Base-by-base conservation (phyloP, 2,113 vertebrate genomes). In the Ctenodactylus gundi region DNA sequence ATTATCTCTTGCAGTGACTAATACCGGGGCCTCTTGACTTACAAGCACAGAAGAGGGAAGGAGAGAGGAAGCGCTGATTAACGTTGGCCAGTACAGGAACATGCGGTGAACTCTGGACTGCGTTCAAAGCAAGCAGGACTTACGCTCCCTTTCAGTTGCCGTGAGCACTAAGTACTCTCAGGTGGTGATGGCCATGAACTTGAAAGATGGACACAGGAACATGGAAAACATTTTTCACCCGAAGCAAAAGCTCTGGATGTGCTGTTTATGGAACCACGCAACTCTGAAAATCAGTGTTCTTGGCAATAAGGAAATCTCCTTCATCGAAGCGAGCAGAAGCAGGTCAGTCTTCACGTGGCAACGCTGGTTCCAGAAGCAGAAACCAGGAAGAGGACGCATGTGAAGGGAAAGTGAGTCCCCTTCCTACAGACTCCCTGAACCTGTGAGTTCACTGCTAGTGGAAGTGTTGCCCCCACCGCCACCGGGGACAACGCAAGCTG, bases 101-200 rank as follows among this genome's bases (percentile, higher is more conserved):
- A 83, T 64, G 93, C 84, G 64, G 78, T 0, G 3, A 96, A 67
- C 41, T 27, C 49, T 96, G 87, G 84, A 77, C 36, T 81, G 84
- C 87, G 88, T 95, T 97, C 97, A 97, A 97, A 96, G 96, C 81
- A 96, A 92, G 73, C 68, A 80, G 93, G 93, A 97, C 97, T 97
- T 96, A 98, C 91, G 83, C 57, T 96, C 51, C 84, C 87, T 85
- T 95, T 92, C 17, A 80, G 92, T 14, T 0, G 1, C 0, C 0
- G 78, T 0, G 72, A 90, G 92, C 77, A 92, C 41, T 0, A 10
- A 97, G 91, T 83, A 91, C 81, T 93, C 88, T 81, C 0, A 3
- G 95, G 91, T 77, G 96, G 92, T 85, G 3, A 0, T 41, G 0
- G 6, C 96, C 95, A 94, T 84, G 95, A 85, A 81, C 96, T 94